Percentiles rank a stretch among this genome's conserved stretches.
Evolutionary conservation across 1,140 invertebrate genomes (phyloP).

Genomic region (Cyclargus thomasi): DNA sequence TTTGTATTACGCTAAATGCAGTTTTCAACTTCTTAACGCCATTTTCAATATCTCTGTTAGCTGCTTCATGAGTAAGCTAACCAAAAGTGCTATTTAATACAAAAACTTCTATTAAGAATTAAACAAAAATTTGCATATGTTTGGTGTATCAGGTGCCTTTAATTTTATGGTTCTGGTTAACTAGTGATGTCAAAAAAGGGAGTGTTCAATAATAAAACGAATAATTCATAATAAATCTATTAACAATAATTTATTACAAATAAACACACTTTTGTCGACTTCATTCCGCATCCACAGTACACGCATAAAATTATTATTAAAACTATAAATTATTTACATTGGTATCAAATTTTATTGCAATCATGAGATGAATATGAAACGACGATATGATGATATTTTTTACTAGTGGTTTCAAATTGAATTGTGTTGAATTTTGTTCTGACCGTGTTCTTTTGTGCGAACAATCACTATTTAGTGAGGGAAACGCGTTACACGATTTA

Average conservation of each 20-base stretch:
- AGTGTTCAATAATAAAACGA: slow-evolving; percentile 36
- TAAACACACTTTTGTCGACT: slow-evolving; percentile 55
- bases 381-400: slow-evolving; percentile 15
- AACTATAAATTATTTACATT: slow-evolving; percentile 52
- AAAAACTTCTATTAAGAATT: no score
- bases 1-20: no score
- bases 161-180: background rate
- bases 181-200: background rate
- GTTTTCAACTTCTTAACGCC: no score
- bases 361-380: slow-evolving; percentile 6
- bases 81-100: no score
- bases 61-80: no score
- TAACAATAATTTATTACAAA: slow-evolving; percentile 73
- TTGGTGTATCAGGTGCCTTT: no score
- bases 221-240: slow-evolving; percentile 60
- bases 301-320: slow-evolving; percentile 41
- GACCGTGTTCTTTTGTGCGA: background rate
- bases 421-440: background rate
- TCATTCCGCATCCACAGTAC: slow-evolving; percentile 36
- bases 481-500: background rate
- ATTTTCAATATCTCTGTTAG: no score
- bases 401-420: no score
- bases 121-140: no score
- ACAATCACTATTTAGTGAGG: background rate
- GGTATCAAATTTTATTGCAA: slow-evolving; percentile 37